A percentile compares a stretch with the other conserved stretches of the same genome.
Evolutionary conservation across 2,113 vertebrate species (phyloP).

Genomic region (Leptobrachium ailaonicum): DNA sequence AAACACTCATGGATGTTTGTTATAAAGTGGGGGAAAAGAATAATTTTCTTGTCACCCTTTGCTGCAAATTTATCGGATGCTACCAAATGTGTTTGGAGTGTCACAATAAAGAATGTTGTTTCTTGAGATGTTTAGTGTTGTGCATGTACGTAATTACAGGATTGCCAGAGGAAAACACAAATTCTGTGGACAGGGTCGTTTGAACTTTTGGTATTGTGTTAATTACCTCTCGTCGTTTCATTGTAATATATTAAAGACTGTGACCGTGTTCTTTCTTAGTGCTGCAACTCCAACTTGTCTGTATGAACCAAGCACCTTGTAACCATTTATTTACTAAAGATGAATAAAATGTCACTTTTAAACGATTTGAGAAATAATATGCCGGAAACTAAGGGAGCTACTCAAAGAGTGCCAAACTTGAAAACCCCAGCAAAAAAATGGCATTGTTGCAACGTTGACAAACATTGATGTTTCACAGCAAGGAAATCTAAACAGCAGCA

Average conservation of each 20-base stretch:
- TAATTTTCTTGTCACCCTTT: background rate
- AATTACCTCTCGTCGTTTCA: background rate
- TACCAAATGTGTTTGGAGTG: background rate
- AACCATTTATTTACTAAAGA: too few relatives aligned
- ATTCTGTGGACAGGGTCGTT: background rate
- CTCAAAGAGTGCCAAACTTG: too few relatives aligned
- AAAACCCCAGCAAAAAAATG: too few relatives aligned
- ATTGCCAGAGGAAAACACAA: background rate
- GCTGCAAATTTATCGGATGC: background rate
- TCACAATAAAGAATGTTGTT: background rate
- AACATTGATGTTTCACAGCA: too few relatives aligned
- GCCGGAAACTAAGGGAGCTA: too few relatives aligned
- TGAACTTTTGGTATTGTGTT: background rate
- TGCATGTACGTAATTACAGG: slow-evolving; percentile 57
- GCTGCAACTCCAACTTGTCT: too few relatives aligned
- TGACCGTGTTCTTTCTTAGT: background rate
- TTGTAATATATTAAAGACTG: background rate
- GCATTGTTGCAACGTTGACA: too few relatives aligned
- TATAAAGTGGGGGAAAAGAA: background rate
- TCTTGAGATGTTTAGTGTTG: background rate
- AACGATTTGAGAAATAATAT: too few relatives aligned
- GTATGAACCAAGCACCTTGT: too few relatives aligned
- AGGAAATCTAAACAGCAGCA: too few relatives aligned
- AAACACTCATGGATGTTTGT: background rate
- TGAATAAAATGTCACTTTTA: too few relatives aligned